phyloP scores from a whole-genome alignment of 2,888 invertebrate species.

The Melinaea marsaeus region DNA sequence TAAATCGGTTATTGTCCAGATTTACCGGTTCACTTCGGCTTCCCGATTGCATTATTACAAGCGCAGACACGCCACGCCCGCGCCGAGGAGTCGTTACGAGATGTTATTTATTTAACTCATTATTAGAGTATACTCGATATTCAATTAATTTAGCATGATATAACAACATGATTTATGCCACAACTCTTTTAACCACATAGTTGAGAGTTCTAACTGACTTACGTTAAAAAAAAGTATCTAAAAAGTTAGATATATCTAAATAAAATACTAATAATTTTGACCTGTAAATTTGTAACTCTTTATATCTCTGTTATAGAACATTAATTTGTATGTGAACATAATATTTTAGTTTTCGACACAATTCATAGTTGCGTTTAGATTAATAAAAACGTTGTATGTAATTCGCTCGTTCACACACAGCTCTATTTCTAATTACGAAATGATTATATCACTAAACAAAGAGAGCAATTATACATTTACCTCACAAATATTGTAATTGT shows the following conservation, averaged over 20 bases:
- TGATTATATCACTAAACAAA: conserved; percentile 26
- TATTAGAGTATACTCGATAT: too few species aligned
- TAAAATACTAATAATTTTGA: too few species aligned
- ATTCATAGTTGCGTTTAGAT: conserved; percentile 24
- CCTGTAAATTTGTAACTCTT: too few species aligned
- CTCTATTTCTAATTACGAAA: conserved; percentile 26
- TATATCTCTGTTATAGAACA: too few species aligned
- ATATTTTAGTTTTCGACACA: conserved; percentile 15
- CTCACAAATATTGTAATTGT: conserved; percentile 27
- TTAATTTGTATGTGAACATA: neutral
- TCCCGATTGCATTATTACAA: conserved; percentile 21
- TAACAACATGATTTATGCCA: too few species aligned
- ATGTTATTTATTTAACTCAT: too few species aligned
- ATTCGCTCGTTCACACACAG: conserved; percentile 24
- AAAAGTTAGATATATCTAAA: too few species aligned
- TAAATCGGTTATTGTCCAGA: conserved; percentile 21
- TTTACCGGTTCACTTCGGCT: conserved; percentile 18
- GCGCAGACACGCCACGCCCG: conserved; percentile 23
- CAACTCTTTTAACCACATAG: too few species aligned
- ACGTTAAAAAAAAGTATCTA: too few species aligned
- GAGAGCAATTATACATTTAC: conserved; percentile 25
- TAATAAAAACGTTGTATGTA: conserved; percentile 26
- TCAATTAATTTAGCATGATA: too few species aligned
- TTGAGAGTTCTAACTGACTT: too few species aligned
- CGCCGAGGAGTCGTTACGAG: neutral